phyloP scores from a whole-genome alignment of 2,888 invertebrate species.

The Hirtodrosophila trivittata region DNA sequence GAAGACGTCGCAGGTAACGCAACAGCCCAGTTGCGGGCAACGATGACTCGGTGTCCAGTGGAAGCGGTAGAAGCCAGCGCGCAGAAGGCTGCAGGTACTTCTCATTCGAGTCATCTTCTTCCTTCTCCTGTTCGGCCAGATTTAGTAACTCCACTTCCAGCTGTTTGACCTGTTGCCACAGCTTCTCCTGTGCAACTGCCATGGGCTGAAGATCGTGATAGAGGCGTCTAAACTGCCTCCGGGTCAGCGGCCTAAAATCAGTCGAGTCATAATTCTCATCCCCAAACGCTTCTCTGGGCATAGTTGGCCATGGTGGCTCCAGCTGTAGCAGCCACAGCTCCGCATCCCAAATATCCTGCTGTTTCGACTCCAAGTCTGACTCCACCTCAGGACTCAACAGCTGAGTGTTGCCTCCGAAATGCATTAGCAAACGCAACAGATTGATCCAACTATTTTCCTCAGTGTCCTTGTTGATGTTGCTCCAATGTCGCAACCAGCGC shows the following conservation, averaged over 20 bases:
- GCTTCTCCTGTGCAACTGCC: neutral
- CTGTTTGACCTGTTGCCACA: constrained; percentile 24
- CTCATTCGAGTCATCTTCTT: neutral
- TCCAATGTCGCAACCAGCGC: constrained; percentile 11
- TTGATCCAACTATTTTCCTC: neutral
- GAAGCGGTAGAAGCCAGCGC: constrained; percentile 49
- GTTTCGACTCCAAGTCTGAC: neutral
- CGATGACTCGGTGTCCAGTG: neutral
- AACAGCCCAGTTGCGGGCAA: neutral
- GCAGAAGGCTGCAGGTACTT: too few relatives aligned
- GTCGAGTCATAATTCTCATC: neutral
- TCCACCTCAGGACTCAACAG: neutral
- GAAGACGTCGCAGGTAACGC: constrained; percentile 2
- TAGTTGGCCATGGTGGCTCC: constrained; percentile 17
- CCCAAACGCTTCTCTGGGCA: neutral
- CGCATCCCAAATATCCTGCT: neutral
- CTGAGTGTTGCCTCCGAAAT: neutral
- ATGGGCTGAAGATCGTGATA: constrained; percentile 11
- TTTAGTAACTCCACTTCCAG: constrained; percentile 12
- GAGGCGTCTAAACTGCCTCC: constrained; percentile 1
- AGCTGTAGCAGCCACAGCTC: constrained; percentile 27
- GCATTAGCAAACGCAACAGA: constrained; percentile 8
- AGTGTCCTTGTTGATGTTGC: neutral
- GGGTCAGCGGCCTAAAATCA: constrained; percentile 7
- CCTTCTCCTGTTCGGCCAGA: neutral